Conservation (phyloP, 2,888 invertebrate genomes). For the Acanthosepion esculentum region DNA sequence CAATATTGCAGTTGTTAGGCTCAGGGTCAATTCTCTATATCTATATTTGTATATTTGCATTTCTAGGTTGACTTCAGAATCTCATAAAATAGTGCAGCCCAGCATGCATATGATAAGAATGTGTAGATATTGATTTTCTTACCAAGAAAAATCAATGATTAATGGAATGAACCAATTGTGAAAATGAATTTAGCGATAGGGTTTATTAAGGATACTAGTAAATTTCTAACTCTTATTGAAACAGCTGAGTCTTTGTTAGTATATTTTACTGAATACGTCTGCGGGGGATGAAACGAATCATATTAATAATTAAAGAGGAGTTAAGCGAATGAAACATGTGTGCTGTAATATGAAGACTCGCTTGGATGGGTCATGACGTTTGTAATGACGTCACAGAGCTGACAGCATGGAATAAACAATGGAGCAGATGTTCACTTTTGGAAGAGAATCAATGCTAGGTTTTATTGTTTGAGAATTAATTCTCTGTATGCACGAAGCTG, state of each 20-base stretch:
- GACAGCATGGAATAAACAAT: slow-evolving; percentile 10
- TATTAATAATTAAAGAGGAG: too few relatives aligned
- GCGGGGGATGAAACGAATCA: neutral
- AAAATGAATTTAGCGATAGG: neutral
- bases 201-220: neutral
- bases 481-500: neutral
- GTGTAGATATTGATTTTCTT: neutral
- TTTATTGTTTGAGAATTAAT: neutral
- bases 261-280: neutral
- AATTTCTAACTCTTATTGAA: neutral
- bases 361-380: neutral
- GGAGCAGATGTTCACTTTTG: neutral
- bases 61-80: too few relatives aligned
- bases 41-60: too few relatives aligned
- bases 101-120: too few relatives aligned
- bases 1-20: too few relatives aligned
- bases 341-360: neutral
- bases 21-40: too few relatives aligned
- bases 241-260: neutral
- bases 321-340: too few relatives aligned
- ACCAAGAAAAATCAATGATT: neutral
- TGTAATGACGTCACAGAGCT: neutral
- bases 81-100: too few relatives aligned
- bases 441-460: neutral
- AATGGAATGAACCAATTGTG: neutral